phyloP scores from a whole-genome alignment of 2,113 vertebrate species.

The Myotis yumanensis region DNA sequence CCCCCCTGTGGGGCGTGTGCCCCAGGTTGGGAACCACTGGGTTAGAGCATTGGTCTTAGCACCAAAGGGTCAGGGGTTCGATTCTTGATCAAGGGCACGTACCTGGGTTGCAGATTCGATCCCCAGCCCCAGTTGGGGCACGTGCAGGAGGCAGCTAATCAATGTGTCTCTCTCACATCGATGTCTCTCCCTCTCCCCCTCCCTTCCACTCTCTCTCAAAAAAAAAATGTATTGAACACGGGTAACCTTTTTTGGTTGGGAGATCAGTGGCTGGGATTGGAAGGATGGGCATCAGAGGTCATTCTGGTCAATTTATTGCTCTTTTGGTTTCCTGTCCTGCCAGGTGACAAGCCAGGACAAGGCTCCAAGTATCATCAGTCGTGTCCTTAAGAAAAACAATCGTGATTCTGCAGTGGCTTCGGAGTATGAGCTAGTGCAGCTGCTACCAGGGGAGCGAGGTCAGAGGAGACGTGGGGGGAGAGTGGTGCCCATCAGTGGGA shows the following conservation, averaged over 20 bases:
- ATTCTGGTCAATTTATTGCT: neutral
- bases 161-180: too few relatives aligned
- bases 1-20: too few relatives aligned
- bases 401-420: conserved; percentile 86
- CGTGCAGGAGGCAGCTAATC: too few relatives aligned
- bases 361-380: conserved; percentile 89
- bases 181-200: too few relatives aligned
- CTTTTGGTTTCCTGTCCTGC: neutral
- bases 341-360: conserved; percentile 95
- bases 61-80: too few relatives aligned
- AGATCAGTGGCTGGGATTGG: neutral
- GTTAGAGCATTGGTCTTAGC: too few relatives aligned
- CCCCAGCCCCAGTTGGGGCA: too few relatives aligned
- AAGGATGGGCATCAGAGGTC: neutral
- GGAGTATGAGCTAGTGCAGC: conserved; percentile 90
- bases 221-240: too few relatives aligned
- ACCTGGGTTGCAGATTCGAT: too few relatives aligned
- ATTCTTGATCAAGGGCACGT: too few relatives aligned
- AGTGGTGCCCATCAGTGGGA: neutral
- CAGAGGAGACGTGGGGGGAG: neutral
- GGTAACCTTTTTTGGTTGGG: neutral
- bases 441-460: conserved; percentile 92
- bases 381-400: conserved; percentile 92
- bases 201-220: too few relatives aligned
- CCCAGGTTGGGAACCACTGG: too few relatives aligned